phyloP scores from a whole-genome alignment of 2,113 vertebrate genomes.

The Otis tarda region DNA sequence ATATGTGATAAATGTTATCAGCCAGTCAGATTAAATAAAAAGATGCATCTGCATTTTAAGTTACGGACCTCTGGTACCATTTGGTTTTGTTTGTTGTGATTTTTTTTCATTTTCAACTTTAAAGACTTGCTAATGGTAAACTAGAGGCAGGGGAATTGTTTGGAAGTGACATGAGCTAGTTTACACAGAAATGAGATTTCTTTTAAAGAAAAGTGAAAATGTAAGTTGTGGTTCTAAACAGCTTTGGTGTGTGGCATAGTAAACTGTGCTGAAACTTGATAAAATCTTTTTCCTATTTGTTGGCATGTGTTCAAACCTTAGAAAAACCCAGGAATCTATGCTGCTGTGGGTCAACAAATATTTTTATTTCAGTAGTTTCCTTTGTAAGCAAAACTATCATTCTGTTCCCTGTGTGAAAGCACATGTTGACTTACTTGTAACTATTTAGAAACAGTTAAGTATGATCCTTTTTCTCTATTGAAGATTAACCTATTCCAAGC shows the following conservation, averaged over 20 bases:
- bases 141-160: background rate
- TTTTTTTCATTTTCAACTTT: background rate
- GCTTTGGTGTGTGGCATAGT: background rate
- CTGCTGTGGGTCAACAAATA: background rate
- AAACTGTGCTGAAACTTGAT: background rate
- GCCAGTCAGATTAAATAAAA: background rate
- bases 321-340: fast-evolving
- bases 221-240: background rate
- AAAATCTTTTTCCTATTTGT: background rate
- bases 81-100: background rate
- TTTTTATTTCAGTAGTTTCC: background rate
- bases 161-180: background rate
- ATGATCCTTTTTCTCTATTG: background rate
- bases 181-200: background rate
- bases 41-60: background rate
- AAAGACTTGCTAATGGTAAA: background rate
- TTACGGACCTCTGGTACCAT: background rate
- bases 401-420: background rate
- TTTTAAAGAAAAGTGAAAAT: background rate
- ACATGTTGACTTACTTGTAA: background rate
- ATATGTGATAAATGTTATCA: background rate
- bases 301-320: background rate
- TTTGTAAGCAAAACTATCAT: background rate
- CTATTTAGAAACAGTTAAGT: background rate
- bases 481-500: background rate